Evolutionary conservation across 1,140 invertebrate genomes (phyloP), one percentile per base, ranked within the genome.

Genomic region (Diuraphis noxia): DNA sequence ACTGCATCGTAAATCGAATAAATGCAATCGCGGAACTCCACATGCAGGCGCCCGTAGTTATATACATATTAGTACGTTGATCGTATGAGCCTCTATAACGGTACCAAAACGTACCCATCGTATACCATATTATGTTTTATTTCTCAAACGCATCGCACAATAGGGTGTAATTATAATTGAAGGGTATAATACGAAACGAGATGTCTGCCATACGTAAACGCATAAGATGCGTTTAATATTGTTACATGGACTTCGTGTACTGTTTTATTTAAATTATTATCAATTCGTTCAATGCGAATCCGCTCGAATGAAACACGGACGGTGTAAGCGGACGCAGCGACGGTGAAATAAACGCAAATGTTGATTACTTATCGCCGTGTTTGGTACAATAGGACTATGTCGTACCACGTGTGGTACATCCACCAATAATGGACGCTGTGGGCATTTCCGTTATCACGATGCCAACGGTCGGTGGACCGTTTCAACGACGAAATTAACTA

Each of bases 401-500:
- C n/a, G 19, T 30, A 25, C 81, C n/a, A n/a, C n/a, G n/a, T n/a
- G n/a, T n/a, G n/a, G 30, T 7, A 19, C 6, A 21, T 23, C 46
- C 46, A 49, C 19, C 19, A 21, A 49, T 19, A 19, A 23, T 19
- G 17, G 34, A 84, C 81, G 82, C 19, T 41, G 43, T n/a, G 43
- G 43, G n/a, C n/a, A 43, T 85, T 25, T 46, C 34, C 9, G 43
- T 86, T 52, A 86, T 86, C 85, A 38, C 86, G 86, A 88, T 63
- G 43, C 52, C 21, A 36, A 88, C 86, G 17, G 30, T 38, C 36
- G 52, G 30, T 52, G 36, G 49, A 86, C 84, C 82, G 82, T 85
- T 85, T 43, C 41, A 23, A 36, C 38, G 84, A 34, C 43, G n/a
- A 49, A 87, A 87, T 86, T 52, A 56, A 87, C 56, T 56, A 40